phyloP scores from a whole-genome alignment of 2,888 invertebrate genomes.

The Melanotus villosus region DNA sequence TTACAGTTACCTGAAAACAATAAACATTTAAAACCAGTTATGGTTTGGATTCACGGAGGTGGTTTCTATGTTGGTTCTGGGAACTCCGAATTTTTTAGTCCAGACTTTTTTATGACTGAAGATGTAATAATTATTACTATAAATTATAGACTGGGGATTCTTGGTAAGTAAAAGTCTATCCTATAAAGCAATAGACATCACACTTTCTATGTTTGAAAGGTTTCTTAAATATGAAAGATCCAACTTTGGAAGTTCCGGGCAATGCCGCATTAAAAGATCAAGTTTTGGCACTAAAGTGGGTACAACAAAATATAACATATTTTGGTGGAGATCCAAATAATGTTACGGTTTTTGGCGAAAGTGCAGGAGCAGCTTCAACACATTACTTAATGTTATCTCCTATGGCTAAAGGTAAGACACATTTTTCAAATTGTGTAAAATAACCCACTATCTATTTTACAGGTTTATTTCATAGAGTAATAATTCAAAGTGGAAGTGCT shows the following conservation, averaged over 20 bases:
- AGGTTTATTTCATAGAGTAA: slow-evolving; percentile 61
- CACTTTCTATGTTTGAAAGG: slow-evolving; percentile 59
- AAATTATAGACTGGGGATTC: slow-evolving; percentile 50
- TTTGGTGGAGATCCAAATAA: slow-evolving; percentile 71
- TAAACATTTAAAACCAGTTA: slow-evolving; percentile 48
- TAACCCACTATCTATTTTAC: background rate
- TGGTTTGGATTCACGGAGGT: slow-evolving; percentile 58
- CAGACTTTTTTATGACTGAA: slow-evolving; percentile 47
- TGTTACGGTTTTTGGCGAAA: slow-evolving; percentile 71
- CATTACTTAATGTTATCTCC: slow-evolving; percentile 70
- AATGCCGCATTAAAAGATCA: slow-evolving; percentile 72
- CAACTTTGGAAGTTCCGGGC: slow-evolving; percentile 68
- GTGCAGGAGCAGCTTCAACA: slow-evolving; percentile 69
- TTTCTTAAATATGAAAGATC: slow-evolving; percentile 69
- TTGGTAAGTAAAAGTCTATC: slow-evolving; percentile 38
- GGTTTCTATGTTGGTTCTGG: slow-evolving; percentile 57
- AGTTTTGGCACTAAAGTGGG: slow-evolving; percentile 70
- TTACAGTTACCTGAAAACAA: slow-evolving; percentile 19
- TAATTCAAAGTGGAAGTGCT: slow-evolving; percentile 63
- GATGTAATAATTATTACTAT: slow-evolving; percentile 49
- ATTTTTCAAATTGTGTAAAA: background rate
- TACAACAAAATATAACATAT: slow-evolving; percentile 68
- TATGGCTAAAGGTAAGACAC: slow-evolving; percentile 64
- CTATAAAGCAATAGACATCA: background rate
- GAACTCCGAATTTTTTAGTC: slow-evolving; percentile 39